Evolutionary conservation across 2,113 vertebrate genomes (phyloP), one percentile per base, ranked within the genome.

Genomic region (Recurvirostra avosetta): DNA sequence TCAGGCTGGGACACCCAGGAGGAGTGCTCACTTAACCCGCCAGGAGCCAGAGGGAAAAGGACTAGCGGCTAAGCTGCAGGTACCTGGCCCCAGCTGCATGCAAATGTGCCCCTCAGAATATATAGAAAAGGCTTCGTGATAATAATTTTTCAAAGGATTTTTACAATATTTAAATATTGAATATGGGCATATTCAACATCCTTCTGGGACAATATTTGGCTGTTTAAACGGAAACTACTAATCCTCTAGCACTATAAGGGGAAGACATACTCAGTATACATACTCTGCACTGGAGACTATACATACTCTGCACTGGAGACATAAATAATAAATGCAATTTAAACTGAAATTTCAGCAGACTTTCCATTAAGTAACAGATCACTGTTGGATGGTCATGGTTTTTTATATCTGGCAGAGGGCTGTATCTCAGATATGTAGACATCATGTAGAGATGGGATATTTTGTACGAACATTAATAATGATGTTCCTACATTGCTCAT

Each of bases 381-480:
- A 92, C 97, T 96, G 97, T 96, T 93, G 97, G 97, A 96, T 52
- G 91, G 97, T 83, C 94, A 92, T 95, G 85, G 20, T 76, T 97
- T 97, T 97, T 96, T 97, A 74, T 96, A 88, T 97, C 92, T 96
- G 83, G 94, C 95, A 92, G 97, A 97, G 95, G 97, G 62, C 91
- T 97, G 91, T 92, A 89, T 90, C 96, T 98, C 94, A 95, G 96
- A 97, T 97, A 97, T 74, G 86, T 90, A 88, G 96, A 92, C 94
- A 83, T 96, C 97, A 96, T 96, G 97, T 98, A 97, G 97, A 95
- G 97, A 96, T 94, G 91, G 93, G 95, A 97, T 96, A 96, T 96
- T 97, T 96, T 97, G 94, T 96, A 94, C 58, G 94, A 97, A 95
- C 97, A 97, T 97, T 97, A 96, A 97, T 98, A 97, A 97, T 96